phyloP scores from a whole-genome alignment of 2,888 invertebrate genomes.

The Cantharis flavilabris region DNA sequence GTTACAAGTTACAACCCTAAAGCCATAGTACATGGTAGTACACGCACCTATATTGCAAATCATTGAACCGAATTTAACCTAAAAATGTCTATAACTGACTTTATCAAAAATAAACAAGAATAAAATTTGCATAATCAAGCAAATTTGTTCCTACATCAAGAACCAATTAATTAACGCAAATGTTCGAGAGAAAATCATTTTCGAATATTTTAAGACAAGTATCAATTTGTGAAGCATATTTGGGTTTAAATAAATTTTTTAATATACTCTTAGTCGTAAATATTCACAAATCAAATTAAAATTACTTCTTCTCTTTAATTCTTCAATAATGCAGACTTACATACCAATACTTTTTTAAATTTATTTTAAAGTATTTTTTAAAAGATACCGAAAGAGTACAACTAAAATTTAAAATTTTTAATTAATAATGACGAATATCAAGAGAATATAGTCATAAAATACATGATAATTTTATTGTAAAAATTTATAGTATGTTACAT shows the following conservation, averaged over 20 bases:
- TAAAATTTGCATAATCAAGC: not conserved
- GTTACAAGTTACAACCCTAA: not conserved
- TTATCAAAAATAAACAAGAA: not conserved
- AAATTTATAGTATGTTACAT: no score
- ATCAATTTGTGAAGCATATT: not conserved
- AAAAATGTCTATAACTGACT: not conserved
- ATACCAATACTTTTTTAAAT: no score
- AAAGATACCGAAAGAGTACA: no score
- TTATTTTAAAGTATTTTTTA: no score
- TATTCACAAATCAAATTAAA: not conserved
- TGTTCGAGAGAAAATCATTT: not conserved
- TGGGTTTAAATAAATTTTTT: not conserved
- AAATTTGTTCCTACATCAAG: not conserved
- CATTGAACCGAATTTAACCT: not conserved
- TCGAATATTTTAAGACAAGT: not conserved
- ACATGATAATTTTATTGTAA: no score
- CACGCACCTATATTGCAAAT: not conserved
- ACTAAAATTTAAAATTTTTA: no score
- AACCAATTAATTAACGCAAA: not conserved
- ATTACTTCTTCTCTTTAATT: not conserved
- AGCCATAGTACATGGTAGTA: not conserved
- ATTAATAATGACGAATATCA: no score
- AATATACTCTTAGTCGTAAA: not conserved
- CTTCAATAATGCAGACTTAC: no score
- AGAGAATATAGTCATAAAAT: no score